A percentile compares a stretch with the other conserved stretches of the same genome.
phyloP scores from a whole-genome alignment of 2,113 vertebrate genomes.

The Malurus melanocephalus region DNA sequence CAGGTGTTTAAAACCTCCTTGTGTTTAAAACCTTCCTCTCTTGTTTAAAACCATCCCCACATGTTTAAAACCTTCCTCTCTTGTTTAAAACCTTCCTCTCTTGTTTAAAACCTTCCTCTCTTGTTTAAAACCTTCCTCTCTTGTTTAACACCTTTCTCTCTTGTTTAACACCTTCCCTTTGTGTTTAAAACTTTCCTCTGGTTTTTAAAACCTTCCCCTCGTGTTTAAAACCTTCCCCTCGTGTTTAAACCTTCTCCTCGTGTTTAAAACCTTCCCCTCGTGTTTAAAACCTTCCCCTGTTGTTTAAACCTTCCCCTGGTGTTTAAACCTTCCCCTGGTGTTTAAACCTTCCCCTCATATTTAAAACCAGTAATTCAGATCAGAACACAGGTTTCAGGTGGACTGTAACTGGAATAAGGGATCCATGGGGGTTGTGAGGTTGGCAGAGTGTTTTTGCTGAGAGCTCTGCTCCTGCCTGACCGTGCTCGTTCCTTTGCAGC shows the following conservation, averaged over 20 bases:
- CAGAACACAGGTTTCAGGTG: not conserved
- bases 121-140: not conserved
- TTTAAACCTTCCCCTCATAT: not conserved
- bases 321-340: too few relatives aligned
- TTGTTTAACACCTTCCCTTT: not conserved
- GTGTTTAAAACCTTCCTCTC: not conserved
- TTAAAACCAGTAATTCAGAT: not conserved
- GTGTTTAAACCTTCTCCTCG: not conserved
- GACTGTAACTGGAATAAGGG: not conserved
- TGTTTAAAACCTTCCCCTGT: not conserved
- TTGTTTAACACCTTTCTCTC: too few relatives aligned
- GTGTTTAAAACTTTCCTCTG: not conserved
- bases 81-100: not conserved
- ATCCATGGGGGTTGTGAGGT: not conserved
- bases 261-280: not conserved
- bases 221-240: too few relatives aligned
- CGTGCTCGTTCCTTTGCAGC: slow-evolving; percentile 62
- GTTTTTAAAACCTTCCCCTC: not conserved
- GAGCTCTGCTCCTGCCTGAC: not conserved
- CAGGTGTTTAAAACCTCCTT: not conserved
- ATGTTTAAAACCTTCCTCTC: not conserved
- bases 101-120: not conserved
- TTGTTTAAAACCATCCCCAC: not conserved
- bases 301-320: not conserved
- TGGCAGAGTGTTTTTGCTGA: not conserved